Evolutionary conservation across 2,888 invertebrate genomes (phyloP), one percentile per base, ranked within the genome.

Genomic region (Polietes domitor): DNA sequence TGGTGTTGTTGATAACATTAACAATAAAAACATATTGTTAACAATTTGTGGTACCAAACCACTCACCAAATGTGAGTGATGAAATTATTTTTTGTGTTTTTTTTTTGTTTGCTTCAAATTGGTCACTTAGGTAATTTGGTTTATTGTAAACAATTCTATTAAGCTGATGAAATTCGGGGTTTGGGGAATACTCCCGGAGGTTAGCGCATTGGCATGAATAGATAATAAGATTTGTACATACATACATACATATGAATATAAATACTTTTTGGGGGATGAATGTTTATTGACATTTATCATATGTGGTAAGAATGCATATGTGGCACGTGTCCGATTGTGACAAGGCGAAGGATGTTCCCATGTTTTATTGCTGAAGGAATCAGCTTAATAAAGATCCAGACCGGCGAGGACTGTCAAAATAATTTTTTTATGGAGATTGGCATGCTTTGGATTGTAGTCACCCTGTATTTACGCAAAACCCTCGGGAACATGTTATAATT

Each of bases 101-200:
- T 9, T 61, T 61, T 9, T 61, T n/a, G 5, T 61, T 15, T 32
- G 10, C 12, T 21, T 43, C 41, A 81, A 63, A 81, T 78, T 84
- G 84, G 75, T 68, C 76, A 73, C 73, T 55, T 79, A 73, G 71
- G 77, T 65, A 76, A 78, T 55, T 77, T 72, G 58, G 24, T 71
- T 73, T 28, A 79, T 76, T 76, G 72, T 68, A 76, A 84, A 79
- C 78, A 81, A 76, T 78, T 84, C 79, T 75, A 76, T 84, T 76
- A 81, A 76, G 76, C 72, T 70, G 76, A 76, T 81, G 73, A 55
- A 81, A 65, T 63, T 55, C 76, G 53, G 68, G n/a, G 61, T 73
- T 78, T 70, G 72, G 75, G 78, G 78, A 81, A 53, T 77, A 71
- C 41, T 17, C n/a, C n/a, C 65, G 55, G 7, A 75, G 6, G n/a